A percentile compares a stretch with the other conserved stretches of the same genome.
Evolutionary conservation across 2,113 vertebrate genomes (phyloP).

Genomic region (Platysteira castanea): DNA sequence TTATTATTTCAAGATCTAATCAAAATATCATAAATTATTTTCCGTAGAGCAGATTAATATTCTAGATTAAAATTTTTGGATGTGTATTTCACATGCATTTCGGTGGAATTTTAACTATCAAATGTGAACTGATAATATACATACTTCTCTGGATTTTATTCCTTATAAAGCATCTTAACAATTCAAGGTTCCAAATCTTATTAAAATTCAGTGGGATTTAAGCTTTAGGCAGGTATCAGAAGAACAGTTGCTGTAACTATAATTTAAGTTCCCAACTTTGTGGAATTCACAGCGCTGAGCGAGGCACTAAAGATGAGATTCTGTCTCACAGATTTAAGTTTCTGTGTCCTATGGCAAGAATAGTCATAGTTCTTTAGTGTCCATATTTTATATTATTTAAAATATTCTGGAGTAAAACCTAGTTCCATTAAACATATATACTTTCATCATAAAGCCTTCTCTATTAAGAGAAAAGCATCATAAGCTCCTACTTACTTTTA

Average conservation of each 20-base stretch:
- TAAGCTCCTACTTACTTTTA: neutral
- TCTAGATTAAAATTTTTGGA: neutral
- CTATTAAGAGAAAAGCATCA: neutral
- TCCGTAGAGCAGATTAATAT: neutral
- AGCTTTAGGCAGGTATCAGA: neutral
- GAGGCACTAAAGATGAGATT: neutral
- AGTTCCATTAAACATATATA: neutral
- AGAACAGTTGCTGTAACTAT: neutral
- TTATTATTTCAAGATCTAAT: neutral
- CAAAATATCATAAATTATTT: neutral
- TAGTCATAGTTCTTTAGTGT: neutral
- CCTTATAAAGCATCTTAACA: neutral
- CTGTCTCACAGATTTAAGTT: neutral
- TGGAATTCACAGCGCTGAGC: neutral
- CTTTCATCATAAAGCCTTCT: neutral
- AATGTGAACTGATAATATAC: neutral
- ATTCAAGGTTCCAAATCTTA: neutral
- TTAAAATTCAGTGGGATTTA: neutral
- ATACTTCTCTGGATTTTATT: neutral
- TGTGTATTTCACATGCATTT: neutral
- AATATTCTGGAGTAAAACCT: neutral
- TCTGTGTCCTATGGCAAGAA: neutral
- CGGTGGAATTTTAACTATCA: neutral
- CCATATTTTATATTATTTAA: neutral
- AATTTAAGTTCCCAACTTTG: neutral